Conservation (phyloP, 2,797 vertebrate genomes). For the Aplochiton taeniatus region DNA sequence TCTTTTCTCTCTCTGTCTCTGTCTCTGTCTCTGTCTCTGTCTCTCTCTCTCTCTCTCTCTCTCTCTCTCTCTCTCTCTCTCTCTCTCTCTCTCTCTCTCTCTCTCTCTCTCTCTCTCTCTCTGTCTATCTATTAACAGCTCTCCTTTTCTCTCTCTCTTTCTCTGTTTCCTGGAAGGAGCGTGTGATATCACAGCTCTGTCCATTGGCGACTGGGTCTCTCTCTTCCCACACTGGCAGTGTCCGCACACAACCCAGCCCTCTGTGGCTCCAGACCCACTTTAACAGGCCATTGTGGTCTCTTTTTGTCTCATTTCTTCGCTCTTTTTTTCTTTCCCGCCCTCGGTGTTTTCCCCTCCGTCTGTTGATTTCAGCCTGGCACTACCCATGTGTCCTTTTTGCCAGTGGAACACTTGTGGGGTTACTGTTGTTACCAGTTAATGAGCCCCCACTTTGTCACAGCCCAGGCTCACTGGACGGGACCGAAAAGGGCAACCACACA, state of each 20-base stretch:
- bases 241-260: slow-evolving; percentile 36
- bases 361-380: slow-evolving; percentile 61
- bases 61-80: slow-evolving; percentile 44
- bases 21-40: background rate
- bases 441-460: too few species aligned
- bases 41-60: slow-evolving; percentile 21
- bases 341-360: slow-evolving; percentile 35
- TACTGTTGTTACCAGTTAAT: slow-evolving; percentile 45
- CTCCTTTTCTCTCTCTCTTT: slow-evolving; percentile 44
- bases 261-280: slow-evolving; percentile 39
- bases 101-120: background rate
- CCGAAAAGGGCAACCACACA: too few species aligned
- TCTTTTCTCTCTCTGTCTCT: slow-evolving; percentile 11
- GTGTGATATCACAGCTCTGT: slow-evolving; percentile 44
- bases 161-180: slow-evolving; percentile 37
- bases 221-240: slow-evolving; percentile 40
- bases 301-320: slow-evolving; percentile 26
- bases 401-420: slow-evolving; percentile 3
- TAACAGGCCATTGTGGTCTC: slow-evolving; percentile 24
- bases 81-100: slow-evolving; percentile 14
- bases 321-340: slow-evolving; percentile 6
- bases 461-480: too few species aligned
- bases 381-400: slow-evolving; percentile 61
- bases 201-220: slow-evolving; percentile 41
- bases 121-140: background rate